Evolutionary conservation across 30 jellyfish, hydroid and myxozoan genomes (phyloP).

Genomic region (Pseudorhiza aurosa): DNA sequence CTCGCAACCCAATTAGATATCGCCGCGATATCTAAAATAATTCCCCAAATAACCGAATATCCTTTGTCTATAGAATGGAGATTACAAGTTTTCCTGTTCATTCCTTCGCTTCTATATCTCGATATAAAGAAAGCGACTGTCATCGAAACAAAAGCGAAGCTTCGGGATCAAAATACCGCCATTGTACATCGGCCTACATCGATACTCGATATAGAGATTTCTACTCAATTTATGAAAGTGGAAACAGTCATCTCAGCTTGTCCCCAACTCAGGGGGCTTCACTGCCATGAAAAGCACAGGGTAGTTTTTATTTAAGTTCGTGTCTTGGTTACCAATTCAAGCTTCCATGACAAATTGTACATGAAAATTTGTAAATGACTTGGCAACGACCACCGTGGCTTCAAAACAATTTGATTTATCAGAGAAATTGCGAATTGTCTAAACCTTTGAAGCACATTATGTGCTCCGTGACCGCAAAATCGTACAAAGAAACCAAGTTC

Average conservation of each 20-base stretch:
- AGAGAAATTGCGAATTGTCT: not conserved
- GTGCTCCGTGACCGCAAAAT: not conserved
- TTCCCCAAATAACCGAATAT: slow-evolving; percentile 64
- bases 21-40: slow-evolving; percentile 38
- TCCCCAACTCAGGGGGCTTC: too few species aligned
- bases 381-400: not conserved
- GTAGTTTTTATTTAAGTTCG: too few species aligned
- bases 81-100: slow-evolving; percentile 59
- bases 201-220: slow-evolving; percentile 1
- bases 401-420: not conserved
- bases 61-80: slow-evolving; percentile 58
- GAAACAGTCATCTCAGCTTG: slow-evolving; percentile 1
- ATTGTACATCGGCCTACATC: not conserved
- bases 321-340: too few species aligned
- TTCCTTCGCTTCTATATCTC: slow-evolving; percentile 2
- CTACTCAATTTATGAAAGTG: not conserved
- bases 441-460: not conserved
- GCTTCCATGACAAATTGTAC: not conserved
- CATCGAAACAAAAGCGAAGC: too few species aligned
- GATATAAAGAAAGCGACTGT: too few species aligned
- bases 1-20: slow-evolving; percentile 68
- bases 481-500: too few species aligned
- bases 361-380: not conserved
- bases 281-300: too few species aligned
- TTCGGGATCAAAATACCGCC: not conserved